Conservation (phyloP, 1,140 invertebrate species). For the Hyphantria cunea region DNA sequence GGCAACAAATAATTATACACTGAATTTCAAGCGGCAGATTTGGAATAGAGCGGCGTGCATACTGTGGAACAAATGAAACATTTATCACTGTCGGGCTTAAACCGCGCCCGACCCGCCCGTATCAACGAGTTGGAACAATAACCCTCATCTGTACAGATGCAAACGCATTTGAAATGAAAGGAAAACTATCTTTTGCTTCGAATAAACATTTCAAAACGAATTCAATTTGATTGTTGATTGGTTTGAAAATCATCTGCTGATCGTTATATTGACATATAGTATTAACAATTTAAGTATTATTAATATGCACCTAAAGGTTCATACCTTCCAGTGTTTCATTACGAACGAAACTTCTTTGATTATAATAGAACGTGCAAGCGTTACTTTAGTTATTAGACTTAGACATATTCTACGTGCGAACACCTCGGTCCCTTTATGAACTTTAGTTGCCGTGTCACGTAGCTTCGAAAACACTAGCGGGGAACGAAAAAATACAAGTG, state of each 20-base stretch:
- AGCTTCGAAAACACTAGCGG: conserved; percentile 10
- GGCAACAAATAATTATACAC: conserved; percentile 56
- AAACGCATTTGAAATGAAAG: conserved; percentile 30
- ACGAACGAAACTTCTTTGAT: neutral
- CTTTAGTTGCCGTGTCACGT: conserved; percentile 43
- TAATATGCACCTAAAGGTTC: neutral
- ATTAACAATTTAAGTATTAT: neutral
- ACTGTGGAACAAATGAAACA: conserved; percentile 67
- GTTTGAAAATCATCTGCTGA: neutral
- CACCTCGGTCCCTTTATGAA: conserved; percentile 37
- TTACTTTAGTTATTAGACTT: conserved; percentile 28
- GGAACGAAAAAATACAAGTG: conserved; percentile 9
- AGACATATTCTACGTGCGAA: conserved; percentile 22
- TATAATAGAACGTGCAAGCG: conserved; percentile 4
- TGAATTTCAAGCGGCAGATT: conserved; percentile 47
- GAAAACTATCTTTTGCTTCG: conserved; percentile 26
- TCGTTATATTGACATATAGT: conserved; percentile 2
- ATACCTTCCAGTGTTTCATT: conserved; percentile 6
- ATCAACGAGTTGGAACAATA: conserved; percentile 37
- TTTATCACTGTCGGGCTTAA: conserved; percentile 65
- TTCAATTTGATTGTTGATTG: conserved; percentile 18
- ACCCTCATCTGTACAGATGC: conserved; percentile 32
- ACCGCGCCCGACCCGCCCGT: conserved; percentile 26
- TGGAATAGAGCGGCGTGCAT: conserved; percentile 44
- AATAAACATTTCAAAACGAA: conserved; percentile 24